Conservation (phyloP, 2,888 invertebrate genomes). For the Acanthococcus lagerstroemiae region DNA sequence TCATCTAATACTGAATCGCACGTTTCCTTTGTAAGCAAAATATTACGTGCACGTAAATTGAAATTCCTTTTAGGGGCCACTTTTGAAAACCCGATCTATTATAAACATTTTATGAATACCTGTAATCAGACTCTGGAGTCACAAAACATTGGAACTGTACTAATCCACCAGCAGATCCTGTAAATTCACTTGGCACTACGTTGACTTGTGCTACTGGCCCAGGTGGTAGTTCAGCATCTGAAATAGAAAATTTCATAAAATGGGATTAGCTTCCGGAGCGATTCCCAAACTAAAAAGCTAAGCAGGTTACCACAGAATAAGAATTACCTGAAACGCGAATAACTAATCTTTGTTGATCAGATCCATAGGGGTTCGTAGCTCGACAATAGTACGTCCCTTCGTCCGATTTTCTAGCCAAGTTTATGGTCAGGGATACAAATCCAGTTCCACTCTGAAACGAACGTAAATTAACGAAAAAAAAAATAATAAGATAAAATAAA, state of each 20-base stretch:
- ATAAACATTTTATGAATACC: too few relatives aligned
- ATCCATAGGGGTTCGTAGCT: slow-evolving; percentile 61
- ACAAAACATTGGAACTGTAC: slow-evolving; percentile 50
- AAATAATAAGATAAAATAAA: neutral
- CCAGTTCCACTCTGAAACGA: neutral
- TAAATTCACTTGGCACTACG: slow-evolving; percentile 47
- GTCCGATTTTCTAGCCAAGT: slow-evolving; percentile 54
- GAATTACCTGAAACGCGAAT: slow-evolving; percentile 53
- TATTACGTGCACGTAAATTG: too few relatives aligned
- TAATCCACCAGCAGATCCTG: slow-evolving; percentile 53
- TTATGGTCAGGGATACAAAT: neutral
- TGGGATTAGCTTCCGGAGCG: too few relatives aligned
- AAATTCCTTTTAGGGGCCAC: too few relatives aligned
- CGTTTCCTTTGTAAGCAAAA: too few relatives aligned
- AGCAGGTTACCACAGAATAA: too few relatives aligned
- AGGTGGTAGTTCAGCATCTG: neutral
- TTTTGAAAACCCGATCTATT: too few relatives aligned
- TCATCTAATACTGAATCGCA: neutral
- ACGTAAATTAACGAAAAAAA: neutral
- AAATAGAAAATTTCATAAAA: too few relatives aligned
- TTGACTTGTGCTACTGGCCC: neutral
- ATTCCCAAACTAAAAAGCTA: too few relatives aligned
- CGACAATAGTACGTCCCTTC: slow-evolving; percentile 75
- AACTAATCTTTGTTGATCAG: slow-evolving; percentile 52
- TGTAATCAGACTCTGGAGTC: neutral